These are phyloP conservation scores for Marmota flaviventris DNA, from an alignment of 2,113 vertebrate species.

Conservation along the genomic window DNA sequence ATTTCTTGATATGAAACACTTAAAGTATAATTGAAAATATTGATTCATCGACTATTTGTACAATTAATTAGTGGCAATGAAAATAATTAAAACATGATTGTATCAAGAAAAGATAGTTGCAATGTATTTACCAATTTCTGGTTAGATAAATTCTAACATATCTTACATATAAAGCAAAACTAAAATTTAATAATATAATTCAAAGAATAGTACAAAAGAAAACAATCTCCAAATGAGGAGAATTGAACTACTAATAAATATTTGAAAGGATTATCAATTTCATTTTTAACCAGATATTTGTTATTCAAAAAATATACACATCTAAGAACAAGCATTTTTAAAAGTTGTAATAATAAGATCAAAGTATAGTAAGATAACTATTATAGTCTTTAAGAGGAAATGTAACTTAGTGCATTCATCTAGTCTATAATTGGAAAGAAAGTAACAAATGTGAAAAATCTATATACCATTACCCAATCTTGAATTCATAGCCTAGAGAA, in stretches of 20 bases:
- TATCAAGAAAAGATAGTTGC: neutral
- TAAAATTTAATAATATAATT: neutral
- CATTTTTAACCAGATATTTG: neutral
- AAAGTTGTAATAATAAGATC: neutral
- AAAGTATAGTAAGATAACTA: neutral
- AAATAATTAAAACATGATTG: slow-evolving; percentile 1
- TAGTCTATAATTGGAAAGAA: neutral
- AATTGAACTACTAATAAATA: neutral
- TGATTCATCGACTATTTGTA: neutral
- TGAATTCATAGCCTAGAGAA: neutral
- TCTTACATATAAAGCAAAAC: neutral
- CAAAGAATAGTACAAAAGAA: neutral
- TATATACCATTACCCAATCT: neutral
- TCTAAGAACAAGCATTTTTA: neutral
- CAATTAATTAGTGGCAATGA: neutral
- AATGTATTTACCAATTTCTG: neutral
- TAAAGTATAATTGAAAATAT: neutral
- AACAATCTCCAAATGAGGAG: neutral
- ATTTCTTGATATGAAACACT: neutral
- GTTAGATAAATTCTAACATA: neutral
- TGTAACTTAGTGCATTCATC: neutral
- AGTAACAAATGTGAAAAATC: neutral
- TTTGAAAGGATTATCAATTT: neutral
- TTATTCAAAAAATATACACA: neutral
- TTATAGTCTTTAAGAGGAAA: neutral